Conservation (phyloP, 2,113 vertebrate genomes). For the Cyprinodon brontotheroides region DNA sequence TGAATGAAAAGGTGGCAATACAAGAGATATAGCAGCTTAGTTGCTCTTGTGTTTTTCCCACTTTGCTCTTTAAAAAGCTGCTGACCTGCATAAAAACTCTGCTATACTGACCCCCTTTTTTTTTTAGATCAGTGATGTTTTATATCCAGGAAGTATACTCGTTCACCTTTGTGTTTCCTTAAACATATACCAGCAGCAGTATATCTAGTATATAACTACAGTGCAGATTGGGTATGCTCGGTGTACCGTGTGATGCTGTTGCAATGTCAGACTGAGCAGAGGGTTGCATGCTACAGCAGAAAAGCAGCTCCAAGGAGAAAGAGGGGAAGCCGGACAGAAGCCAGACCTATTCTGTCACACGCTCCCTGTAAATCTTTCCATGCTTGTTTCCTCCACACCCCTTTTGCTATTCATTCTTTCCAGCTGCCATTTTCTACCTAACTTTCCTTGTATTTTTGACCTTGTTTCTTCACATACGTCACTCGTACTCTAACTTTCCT, state of each 20-base stretch:
- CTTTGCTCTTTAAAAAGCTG: constrained; percentile 20
- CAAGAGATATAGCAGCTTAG: constrained; percentile 22
- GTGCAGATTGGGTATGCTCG: constrained; percentile 22
- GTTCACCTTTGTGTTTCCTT: background rate
- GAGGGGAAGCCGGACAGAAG: constrained; percentile 35
- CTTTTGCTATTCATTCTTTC: constrained; percentile 36
- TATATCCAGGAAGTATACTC: background rate
- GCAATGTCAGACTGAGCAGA: constrained; percentile 20
- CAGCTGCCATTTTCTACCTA: constrained; percentile 18
- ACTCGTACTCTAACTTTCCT: constrained; percentile 2
- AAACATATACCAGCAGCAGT: background rate
- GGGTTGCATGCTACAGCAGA: constrained; percentile 44
- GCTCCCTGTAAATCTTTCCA: constrained; percentile 41
- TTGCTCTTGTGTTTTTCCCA: constrained; percentile 19
- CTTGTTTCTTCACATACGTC: constrained; percentile 4
- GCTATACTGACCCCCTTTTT: constrained; percentile 1
- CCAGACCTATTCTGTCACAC: constrained; percentile 43
- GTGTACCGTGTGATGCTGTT: constrained; percentile 10
- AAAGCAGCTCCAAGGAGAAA: constrained; percentile 29
- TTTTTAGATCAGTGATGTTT: background rate
- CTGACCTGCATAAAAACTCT: constrained; percentile 30
- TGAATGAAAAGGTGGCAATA: constrained; percentile 31
- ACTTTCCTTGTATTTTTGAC: constrained; percentile 7
- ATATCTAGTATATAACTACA: background rate
- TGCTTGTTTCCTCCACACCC: constrained; percentile 27